Evolutionary conservation across 1,140 invertebrate species (phyloP).

Genomic region (Lepidotrigona ventralis): DNA sequence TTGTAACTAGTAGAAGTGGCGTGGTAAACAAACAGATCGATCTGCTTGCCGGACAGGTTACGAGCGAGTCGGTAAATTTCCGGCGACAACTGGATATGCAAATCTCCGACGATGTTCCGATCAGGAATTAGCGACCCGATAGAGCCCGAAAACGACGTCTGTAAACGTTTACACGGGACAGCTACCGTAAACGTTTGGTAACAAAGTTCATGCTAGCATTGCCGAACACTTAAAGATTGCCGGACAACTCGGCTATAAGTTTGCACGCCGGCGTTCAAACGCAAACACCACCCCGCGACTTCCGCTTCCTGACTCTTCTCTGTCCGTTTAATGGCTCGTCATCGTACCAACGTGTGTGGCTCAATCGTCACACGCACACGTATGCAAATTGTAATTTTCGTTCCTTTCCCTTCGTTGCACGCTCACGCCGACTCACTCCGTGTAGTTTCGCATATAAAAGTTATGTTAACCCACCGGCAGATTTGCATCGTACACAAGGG

Average conservation of each 20-base stretch:
- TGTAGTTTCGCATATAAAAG: neutral
- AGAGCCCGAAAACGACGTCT: slow-evolving; percentile 24
- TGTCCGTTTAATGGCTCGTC: neutral
- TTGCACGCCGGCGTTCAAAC: no score
- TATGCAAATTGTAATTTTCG: neutral
- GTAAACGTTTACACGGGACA: slow-evolving; percentile 48
- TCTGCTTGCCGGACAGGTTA: slow-evolving; percentile 14
- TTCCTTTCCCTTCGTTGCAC: neutral
- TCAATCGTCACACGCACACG: neutral
- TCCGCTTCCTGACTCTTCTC: neutral
- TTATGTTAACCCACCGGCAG: neutral
- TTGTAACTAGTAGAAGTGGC: neutral
- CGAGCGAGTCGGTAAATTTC: neutral
- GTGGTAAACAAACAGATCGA: slow-evolving; percentile 31
- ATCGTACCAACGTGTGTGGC: neutral
- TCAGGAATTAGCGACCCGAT: slow-evolving; percentile 27
- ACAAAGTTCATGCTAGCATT: slow-evolving; percentile 18
- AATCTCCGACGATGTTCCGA: slow-evolving; percentile 39
- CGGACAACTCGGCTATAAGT: neutral
- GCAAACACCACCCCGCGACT: neutral
- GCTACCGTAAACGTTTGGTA: slow-evolving; percentile 40
- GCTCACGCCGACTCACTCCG: no score
- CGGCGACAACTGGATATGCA: slow-evolving; percentile 29
- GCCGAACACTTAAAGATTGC: neutral
- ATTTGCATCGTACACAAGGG: neutral